phyloP scores from a whole-genome alignment of 2,888 invertebrate species.

The Patella pellucida region DNA sequence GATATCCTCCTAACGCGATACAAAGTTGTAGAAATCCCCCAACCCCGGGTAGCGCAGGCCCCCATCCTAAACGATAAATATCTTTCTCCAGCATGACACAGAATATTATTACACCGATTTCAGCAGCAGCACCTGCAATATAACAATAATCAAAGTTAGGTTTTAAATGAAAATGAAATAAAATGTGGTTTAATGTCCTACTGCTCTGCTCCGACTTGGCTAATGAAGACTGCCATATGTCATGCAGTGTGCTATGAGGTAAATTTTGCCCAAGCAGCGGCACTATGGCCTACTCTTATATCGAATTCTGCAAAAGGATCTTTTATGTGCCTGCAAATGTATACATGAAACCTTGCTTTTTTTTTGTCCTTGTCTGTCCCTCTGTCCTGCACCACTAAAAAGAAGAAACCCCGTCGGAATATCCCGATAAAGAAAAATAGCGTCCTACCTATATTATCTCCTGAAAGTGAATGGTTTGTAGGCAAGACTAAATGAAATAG shows the following conservation, averaged over 20 bases:
- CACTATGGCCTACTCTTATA: too few species aligned
- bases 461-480: too few species aligned
- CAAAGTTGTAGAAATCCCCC: conserved; percentile 37
- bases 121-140: conserved; percentile 37
- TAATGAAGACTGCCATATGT: neutral
- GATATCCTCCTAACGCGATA: conserved; percentile 40
- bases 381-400: too few species aligned
- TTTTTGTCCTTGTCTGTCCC: too few species aligned
- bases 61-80: conserved; percentile 35
- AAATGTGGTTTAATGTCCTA: neutral
- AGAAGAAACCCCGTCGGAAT: too few species aligned
- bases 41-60: conserved; percentile 36
- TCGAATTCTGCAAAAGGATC: too few species aligned
- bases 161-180: neutral
- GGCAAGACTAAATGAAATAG: too few species aligned
- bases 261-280: neutral
- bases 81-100: conserved; percentile 40
- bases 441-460: too few species aligned
- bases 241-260: neutral
- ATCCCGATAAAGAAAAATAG: too few species aligned
- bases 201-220: neutral
- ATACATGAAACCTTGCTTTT: too few species aligned
- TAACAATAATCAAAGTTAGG: too few species aligned
- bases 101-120: conserved; percentile 38
- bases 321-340: too few species aligned